Conservation (phyloP, 2,113 vertebrate genomes). For the Prionailurus bengalensis region DNA sequence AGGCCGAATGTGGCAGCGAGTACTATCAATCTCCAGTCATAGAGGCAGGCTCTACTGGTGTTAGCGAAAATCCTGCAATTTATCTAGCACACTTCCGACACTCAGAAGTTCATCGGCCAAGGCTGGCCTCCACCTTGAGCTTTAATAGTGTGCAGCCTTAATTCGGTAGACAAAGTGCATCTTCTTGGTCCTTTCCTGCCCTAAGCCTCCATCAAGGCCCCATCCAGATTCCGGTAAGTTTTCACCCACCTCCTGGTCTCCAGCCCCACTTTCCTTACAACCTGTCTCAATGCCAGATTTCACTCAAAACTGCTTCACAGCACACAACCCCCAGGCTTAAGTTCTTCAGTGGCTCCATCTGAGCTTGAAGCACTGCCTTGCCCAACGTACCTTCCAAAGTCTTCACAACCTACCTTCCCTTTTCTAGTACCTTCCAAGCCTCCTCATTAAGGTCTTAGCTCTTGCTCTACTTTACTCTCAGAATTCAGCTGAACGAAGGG, state of each 20-base stretch:
- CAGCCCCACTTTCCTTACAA: no score
- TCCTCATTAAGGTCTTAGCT: no score
- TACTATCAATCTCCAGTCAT: constrained; percentile 90
- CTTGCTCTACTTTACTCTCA: not conserved
- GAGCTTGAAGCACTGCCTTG: not conserved
- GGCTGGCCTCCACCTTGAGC: constrained; percentile 78
- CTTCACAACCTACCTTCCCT: not conserved
- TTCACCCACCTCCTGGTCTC: not conserved
- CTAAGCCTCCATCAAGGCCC: not conserved
- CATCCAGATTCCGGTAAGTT: not conserved
- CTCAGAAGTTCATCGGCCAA: constrained; percentile 80
- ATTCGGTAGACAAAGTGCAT: accelerated
- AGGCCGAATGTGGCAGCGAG: constrained; percentile 81
- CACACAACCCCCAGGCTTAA: not conserved
- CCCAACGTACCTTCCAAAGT: not conserved
- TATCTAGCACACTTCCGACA: constrained; percentile 93
- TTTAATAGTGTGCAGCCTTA: constrained; percentile 87
- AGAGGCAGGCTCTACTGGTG: constrained; percentile 86
- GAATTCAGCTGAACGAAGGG: not conserved
- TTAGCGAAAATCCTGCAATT: constrained; percentile 88
- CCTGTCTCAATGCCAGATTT: not conserved
- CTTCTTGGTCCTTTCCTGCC: accelerated
- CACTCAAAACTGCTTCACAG: not conserved
- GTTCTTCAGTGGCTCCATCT: no score
- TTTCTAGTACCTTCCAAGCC: not conserved